Percentiles rank a stretch among this genome's conserved stretches.
Conservation (phyloP, 1,140 invertebrate genomes). For the Drosophila carrolli region DNA sequence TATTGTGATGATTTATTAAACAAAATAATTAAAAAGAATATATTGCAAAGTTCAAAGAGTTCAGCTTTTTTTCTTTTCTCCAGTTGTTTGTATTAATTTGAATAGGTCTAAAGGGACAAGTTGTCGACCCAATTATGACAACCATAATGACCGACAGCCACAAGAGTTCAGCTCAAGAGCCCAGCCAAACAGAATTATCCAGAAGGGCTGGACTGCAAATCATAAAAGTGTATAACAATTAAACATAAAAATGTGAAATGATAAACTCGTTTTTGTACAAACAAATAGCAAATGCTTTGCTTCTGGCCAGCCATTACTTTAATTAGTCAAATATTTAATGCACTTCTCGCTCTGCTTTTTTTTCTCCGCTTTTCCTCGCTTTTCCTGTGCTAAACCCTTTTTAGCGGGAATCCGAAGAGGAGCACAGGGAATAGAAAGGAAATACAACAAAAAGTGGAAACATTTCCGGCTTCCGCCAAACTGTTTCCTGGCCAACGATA, state of each 20-base stretch:
- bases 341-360: conserved; percentile 36
- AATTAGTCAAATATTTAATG: conserved; percentile 80
- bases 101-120: conserved; percentile 11
- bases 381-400: conserved; percentile 35
- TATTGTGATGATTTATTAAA: conserved; percentile 2
- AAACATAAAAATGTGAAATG: conserved; percentile 23
- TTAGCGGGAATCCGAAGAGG: conserved; percentile 21
- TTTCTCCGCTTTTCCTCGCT: neutral
- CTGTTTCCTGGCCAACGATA: conserved; percentile 83
- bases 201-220: neutral
- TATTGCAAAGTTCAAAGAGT: neutral
- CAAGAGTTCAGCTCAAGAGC: conserved; percentile 17
- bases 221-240: conserved; percentile 14
- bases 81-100: conserved; percentile 4
- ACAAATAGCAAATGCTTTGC: conserved; percentile 67
- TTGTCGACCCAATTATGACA: conserved; percentile 39
- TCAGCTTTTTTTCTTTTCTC: neutral
- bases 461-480: conserved; percentile 81
- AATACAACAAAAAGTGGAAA: conserved; percentile 67
- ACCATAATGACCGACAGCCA: conserved; percentile 9
- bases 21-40: neutral
- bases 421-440: conserved; percentile 22
- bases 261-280: conserved; percentile 42
- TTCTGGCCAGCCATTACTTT: conserved; percentile 71
- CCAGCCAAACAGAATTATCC: conserved; percentile 31